Conservation (phyloP, 2,888 invertebrate genomes). For the Fissipunctia ypsillon region DNA sequence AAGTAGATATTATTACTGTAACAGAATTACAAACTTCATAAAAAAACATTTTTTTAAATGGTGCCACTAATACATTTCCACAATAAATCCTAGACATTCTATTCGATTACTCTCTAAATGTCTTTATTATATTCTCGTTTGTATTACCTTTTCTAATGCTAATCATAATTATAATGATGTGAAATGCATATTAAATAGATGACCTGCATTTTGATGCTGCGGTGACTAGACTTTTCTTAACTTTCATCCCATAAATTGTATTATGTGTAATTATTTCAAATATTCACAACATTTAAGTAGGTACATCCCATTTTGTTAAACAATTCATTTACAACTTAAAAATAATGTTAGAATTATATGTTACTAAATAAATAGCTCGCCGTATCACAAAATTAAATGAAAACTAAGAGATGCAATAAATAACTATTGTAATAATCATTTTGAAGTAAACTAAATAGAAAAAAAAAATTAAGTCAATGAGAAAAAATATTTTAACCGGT, state of each 20-base stretch:
- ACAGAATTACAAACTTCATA: slow-evolving; percentile 32
- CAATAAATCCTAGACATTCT: slow-evolving; percentile 60
- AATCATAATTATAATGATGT: slow-evolving; percentile 59
- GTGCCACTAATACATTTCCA: slow-evolving; percentile 45
- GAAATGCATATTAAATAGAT: slow-evolving; percentile 71
- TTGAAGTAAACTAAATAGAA: background rate
- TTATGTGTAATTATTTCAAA: slow-evolving; percentile 60
- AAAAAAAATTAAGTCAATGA: slow-evolving; percentile 8
- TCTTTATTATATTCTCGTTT: slow-evolving; percentile 69
- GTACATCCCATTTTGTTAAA: slow-evolving; percentile 68
- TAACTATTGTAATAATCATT: slow-evolving; percentile 16
- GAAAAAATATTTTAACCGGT: slow-evolving; percentile 9
- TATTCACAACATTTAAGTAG: slow-evolving; percentile 71
- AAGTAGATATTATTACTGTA: slow-evolving; percentile 16
- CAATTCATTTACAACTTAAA: slow-evolving; percentile 73
- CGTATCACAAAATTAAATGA: slow-evolving; percentile 47
- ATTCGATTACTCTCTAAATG: slow-evolving; percentile 69
- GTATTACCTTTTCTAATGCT: slow-evolving; percentile 62
- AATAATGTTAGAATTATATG: slow-evolving; percentile 67
- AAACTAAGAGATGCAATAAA: slow-evolving; percentile 47
- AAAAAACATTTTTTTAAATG: slow-evolving; percentile 12
- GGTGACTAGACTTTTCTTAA: slow-evolving; percentile 84
- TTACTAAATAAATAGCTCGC: slow-evolving; percentile 63
- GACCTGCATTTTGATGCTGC: slow-evolving; percentile 80
- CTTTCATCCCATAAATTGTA: slow-evolving; percentile 66